Evolutionary conservation across 1,140 invertebrate species (phyloP).

Genomic region (Trissolcus basalis): DNA sequence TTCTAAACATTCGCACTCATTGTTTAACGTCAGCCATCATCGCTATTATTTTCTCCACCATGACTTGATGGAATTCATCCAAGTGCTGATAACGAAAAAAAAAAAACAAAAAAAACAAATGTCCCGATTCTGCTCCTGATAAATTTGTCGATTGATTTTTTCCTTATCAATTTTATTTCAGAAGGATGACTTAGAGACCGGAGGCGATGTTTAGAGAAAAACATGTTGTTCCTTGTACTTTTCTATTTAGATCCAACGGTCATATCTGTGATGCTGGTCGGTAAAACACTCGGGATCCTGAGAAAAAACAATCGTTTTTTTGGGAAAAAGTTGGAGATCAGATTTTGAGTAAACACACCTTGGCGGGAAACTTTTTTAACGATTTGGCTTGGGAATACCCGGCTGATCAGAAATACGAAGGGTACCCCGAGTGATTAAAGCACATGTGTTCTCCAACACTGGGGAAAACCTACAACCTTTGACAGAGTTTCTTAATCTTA

Average conservation of each 20-base stretch:
- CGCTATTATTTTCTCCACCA: conserved; percentile 13
- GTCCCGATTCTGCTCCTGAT: conserved; percentile 25
- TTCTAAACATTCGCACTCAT: conserved; percentile 41
- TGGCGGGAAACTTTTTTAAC: neutral
- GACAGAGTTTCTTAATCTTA: neutral
- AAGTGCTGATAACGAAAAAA: too few relatives aligned
- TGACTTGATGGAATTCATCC: neutral
- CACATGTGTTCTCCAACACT: neutral
- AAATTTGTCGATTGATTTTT: conserved; percentile 16
- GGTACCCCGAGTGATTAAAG: neutral
- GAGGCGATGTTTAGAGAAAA: neutral
- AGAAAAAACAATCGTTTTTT: conserved; percentile 6
- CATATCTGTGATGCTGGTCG: conserved; percentile 14
- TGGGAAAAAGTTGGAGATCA: conserved; percentile 11
- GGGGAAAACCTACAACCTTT: neutral
- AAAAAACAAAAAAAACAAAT: too few relatives aligned
- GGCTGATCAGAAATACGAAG: neutral
- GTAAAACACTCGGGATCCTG: conserved; percentile 7
- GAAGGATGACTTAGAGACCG: too few relatives aligned
- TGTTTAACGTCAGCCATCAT: conserved; percentile 36
- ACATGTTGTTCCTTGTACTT: conserved; percentile 11
- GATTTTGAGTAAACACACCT: conserved; percentile 9
- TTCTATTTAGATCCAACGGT: neutral
- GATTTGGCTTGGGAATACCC: neutral
- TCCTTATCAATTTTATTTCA: too few relatives aligned